Conservation (phyloP, 2,797 vertebrate genomes). For the Gymnopithys bicolor region DNA sequence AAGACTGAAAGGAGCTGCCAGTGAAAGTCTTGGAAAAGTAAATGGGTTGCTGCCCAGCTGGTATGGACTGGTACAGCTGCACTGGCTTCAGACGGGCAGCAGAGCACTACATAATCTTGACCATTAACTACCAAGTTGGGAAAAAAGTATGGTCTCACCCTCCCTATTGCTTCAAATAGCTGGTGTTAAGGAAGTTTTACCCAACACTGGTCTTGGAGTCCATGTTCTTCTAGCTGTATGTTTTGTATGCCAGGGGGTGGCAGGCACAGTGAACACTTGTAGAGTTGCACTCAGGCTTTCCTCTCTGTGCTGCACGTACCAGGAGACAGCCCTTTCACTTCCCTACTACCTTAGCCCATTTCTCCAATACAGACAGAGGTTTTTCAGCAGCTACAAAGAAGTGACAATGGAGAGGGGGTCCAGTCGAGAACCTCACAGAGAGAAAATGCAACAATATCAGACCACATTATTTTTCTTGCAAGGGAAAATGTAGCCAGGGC, state of each 20-base stretch:
- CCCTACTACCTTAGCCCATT: neutral
- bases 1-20: neutral
- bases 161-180: neutral
- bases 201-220: neutral
- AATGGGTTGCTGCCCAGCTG: neutral
- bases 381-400: neutral
- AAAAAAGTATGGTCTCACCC: neutral
- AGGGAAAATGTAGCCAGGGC: neutral
- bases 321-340: neutral
- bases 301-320: rapidly evolving
- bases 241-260: rapidly evolving
- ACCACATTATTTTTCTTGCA: neutral
- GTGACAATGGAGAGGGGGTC: neutral
- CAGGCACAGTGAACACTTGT: neutral
- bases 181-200: neutral
- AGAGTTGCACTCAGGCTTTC: neutral
- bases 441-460: neutral
- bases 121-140: neutral
- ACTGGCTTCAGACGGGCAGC: neutral
- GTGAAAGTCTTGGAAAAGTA: neutral
- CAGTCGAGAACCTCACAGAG: neutral
- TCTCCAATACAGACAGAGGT: neutral
- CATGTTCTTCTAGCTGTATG: rapidly evolving
- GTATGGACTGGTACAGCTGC: neutral
- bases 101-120: neutral